Percentiles rank a stretch among this genome's conserved stretches.
phyloP scores from a whole-genome alignment of 2,888 invertebrate species.

The Plagodis dolabraria region DNA sequence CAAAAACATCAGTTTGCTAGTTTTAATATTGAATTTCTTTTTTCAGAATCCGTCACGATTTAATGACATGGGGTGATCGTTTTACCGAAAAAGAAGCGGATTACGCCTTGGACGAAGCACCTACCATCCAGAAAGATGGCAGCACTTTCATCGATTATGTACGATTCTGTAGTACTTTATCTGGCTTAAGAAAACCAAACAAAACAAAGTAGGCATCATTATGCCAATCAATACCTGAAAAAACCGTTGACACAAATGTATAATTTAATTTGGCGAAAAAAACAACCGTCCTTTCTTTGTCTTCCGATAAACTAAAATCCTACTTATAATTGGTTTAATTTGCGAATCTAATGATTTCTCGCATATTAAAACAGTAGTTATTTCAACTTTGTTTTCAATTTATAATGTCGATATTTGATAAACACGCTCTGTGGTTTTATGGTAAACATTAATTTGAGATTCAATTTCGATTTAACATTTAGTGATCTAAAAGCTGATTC shows the following conservation, averaged over 20 bases:
- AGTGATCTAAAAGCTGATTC: conserved; percentile 22
- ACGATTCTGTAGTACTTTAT: conserved; percentile 86
- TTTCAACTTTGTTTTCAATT: too few species aligned
- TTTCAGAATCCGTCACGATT: conserved; percentile 86
- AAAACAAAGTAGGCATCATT: conserved; percentile 43
- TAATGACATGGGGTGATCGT: conserved; percentile 87
- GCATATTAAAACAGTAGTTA: too few species aligned
- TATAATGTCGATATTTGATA: too few species aligned
- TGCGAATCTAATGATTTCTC: too few species aligned
- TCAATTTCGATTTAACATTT: conserved; percentile 13
- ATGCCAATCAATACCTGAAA: too few species aligned
- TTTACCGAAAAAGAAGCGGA: conserved; percentile 86
- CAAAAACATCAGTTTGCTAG: too few species aligned
- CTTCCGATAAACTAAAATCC: too few species aligned
- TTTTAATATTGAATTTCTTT: too few species aligned
- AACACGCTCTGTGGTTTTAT: not conserved
- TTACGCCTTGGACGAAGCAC: conserved; percentile 86
- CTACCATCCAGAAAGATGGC: conserved; percentile 82
- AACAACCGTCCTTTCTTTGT: too few species aligned
- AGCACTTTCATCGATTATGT: conserved; percentile 86
- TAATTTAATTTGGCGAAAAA: too few species aligned
- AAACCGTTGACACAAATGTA: too few species aligned
- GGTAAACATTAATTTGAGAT: not conserved
- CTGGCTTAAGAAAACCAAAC: conserved; percentile 82
- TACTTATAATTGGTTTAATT: too few species aligned